phyloP scores from a whole-genome alignment of 1,140 invertebrate species.

The Zaprionus tsacasi region DNA sequence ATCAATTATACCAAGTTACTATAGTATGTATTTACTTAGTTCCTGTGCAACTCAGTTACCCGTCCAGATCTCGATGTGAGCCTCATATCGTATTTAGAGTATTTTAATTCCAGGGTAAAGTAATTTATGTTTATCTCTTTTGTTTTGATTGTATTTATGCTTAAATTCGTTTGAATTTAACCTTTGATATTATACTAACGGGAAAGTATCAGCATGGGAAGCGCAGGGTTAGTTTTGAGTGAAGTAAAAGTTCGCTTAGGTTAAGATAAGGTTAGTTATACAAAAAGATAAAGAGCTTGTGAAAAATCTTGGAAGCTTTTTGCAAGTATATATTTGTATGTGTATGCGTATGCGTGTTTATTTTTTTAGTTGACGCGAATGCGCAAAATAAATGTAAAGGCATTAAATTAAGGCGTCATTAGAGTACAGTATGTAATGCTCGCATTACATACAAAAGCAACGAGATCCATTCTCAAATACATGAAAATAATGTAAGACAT shows the following conservation, averaged over 20 bases:
- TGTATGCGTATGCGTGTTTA: conserved; percentile 21
- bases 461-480: conserved; percentile 76
- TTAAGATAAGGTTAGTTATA: conserved; percentile 27
- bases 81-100: conserved; percentile 42
- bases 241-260: conserved; percentile 35
- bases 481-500: conserved; percentile 67
- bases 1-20: conserved; percentile 14
- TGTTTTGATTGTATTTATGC: conserved; percentile 77
- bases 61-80: background rate
- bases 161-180: conserved; percentile 82
- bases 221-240: conserved; percentile 44
- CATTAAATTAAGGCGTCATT: conserved; percentile 64
- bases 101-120: conserved; percentile 70
- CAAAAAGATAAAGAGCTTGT: conserved; percentile 25
- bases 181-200: conserved; percentile 73
- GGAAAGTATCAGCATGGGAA: conserved; percentile 60
- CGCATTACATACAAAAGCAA: conserved; percentile 59
- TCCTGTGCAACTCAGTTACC: no score
- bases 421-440: conserved; percentile 64
- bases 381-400: conserved; percentile 51
- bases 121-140: conserved; percentile 55
- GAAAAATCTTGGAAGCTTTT: conserved; percentile 31
- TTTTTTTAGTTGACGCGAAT: conserved; percentile 12
- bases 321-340: conserved; percentile 60
- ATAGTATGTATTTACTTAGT: conserved; percentile 9